Evolutionary conservation across 2,797 vertebrate genomes (phyloP), one percentile per base, ranked within the genome.

Genomic region (Ctenosaura bakeri): DNA sequence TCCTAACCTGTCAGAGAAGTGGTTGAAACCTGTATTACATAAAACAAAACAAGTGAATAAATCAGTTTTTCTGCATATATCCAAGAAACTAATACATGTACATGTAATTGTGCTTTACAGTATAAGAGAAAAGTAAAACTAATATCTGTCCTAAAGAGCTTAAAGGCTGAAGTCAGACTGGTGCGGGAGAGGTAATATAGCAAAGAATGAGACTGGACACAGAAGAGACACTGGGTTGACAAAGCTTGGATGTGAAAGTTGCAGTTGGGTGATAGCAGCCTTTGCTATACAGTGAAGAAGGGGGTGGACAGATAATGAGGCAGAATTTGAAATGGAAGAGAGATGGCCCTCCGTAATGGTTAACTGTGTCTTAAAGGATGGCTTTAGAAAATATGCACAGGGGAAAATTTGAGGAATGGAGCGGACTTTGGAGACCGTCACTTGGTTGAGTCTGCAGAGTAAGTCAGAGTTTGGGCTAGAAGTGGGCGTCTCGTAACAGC

Each of bases 401-500:
- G 16, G n/a, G 20, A 1, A 46, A 42, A 22, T n/a, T 56, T 35
- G 80, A 92, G 66, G 38, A 2, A 89, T 62, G 32, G 81, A 85
- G 12, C 79, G 18, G 89, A 86, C 7, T 29, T 0, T 0, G 1
- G 81, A 85, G 10, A 35, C 35, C 32, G 69, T n/a, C 76, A 85
- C 85, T 91, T 32, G 87, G 90, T 86, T 88, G n/a, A 83, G 71
- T 26, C 83, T 2, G 0, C 76, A 1, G 4, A 46, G 74, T 73
- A 71, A 89, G 83, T 90, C 77, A 0, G 35, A 73, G 56, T 38
- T 73, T 74, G 76, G 92, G 88, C 13, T 0, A 38, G 22, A 20
- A 87, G 83, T 90, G 88, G 83, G 90, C 89, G 88, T 89, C 90
- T 88, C 18, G 88, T 91, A 50, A 52, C 52, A 46, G 18, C 4